Evolutionary conservation across 2,113 vertebrate genomes (phyloP).

Genomic region (Corydoras maculifer): DNA sequence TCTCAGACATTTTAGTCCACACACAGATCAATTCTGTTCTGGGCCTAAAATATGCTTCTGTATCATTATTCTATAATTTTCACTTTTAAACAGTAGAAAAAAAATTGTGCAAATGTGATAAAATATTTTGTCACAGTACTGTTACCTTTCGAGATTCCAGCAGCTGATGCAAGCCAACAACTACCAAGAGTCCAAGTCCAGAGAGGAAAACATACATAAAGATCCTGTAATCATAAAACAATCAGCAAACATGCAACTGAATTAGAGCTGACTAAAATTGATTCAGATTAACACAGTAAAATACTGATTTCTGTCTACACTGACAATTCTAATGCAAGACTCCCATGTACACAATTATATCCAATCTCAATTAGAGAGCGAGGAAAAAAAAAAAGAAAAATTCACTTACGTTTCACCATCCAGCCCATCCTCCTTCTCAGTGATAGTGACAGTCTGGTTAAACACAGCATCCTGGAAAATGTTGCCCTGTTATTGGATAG

Average conservation of each 20-base stretch:
- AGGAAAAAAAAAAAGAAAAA: neutral
- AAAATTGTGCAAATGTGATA: neutral
- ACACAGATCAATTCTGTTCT: too few relatives aligned
- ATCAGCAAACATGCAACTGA: too few relatives aligned
- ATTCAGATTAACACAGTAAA: too few relatives aligned
- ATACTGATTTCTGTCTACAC: too few relatives aligned
- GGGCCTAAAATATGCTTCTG: too few relatives aligned
- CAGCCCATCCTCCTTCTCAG: constrained; percentile 87
- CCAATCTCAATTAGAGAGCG: too few relatives aligned
- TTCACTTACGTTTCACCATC: constrained; percentile 93
- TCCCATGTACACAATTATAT: too few relatives aligned
- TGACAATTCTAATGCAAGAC: too few relatives aligned
- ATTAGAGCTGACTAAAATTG: too few relatives aligned
- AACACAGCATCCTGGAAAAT: constrained; percentile 96
- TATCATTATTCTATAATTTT: too few relatives aligned
- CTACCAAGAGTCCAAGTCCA: constrained; percentile 82
- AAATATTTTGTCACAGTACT: neutral
- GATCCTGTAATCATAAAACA: constrained; percentile 65
- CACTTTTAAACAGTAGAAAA: too few relatives aligned
- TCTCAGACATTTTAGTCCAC: too few relatives aligned
- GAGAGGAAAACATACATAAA: constrained; percentile 97
- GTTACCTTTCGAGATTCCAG: constrained; percentile 83
- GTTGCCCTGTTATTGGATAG: constrained; percentile 70
- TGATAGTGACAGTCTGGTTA: constrained; percentile 96
- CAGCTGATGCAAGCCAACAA: constrained; percentile 91